phyloP scores from a whole-genome alignment of 2,888 invertebrate species.

The Heliconius erato region DNA sequence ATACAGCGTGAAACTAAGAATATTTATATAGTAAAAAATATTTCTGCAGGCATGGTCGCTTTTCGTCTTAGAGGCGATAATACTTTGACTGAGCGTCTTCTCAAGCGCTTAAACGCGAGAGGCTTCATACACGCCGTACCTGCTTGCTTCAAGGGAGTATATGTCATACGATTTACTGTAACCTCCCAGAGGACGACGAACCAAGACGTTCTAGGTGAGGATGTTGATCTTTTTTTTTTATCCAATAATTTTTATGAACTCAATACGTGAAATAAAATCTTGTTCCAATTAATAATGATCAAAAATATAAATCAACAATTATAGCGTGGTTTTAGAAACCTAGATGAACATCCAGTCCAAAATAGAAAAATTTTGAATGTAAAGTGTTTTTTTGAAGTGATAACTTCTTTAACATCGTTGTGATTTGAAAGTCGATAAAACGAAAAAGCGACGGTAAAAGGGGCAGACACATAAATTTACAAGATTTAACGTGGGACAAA shows the following conservation, averaged over 20 bases:
- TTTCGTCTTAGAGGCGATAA: conserved; percentile 95
- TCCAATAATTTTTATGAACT: neutral
- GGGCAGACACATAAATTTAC: too few species aligned
- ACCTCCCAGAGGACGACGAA: conserved; percentile 94
- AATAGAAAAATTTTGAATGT: too few species aligned
- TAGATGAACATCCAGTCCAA: too few species aligned
- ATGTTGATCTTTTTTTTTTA: neutral
- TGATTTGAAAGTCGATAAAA: too few species aligned
- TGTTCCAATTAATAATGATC: too few species aligned
- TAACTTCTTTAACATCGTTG: too few species aligned
- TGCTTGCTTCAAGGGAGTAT: conserved; percentile 94
- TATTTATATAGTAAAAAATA: neutral
- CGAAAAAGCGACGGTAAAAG: too few species aligned
- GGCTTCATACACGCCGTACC: conserved; percentile 98
- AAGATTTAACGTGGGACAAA: too few species aligned
- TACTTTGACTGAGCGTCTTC: conserved; percentile 93
- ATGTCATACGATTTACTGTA: conserved; percentile 97
- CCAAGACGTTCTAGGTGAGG: conserved; percentile 88
- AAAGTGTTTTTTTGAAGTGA: too few species aligned
- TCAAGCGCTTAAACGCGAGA: conserved; percentile 94
- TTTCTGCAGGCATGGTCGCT: conserved; percentile 91
- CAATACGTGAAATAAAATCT: too few species aligned
- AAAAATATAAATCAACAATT: too few species aligned
- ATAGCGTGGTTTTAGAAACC: too few species aligned
- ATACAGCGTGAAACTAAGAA: neutral